A percentile compares a stretch with the other conserved stretches of the same genome.
phyloP scores from a whole-genome alignment of 1,140 invertebrate genomes.

The Heliothis virescens region DNA sequence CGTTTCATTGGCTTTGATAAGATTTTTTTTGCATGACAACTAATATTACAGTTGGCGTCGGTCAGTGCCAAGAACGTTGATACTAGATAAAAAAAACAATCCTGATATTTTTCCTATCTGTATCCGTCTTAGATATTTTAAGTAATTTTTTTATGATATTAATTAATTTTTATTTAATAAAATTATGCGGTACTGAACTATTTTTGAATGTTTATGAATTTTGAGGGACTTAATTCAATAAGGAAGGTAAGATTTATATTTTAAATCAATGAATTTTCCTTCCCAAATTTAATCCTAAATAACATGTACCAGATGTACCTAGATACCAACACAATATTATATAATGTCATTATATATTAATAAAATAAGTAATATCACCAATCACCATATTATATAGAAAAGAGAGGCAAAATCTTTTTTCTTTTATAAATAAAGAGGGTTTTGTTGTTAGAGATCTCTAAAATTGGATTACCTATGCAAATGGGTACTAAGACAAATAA shows the following conservation, averaged over 20 bases:
- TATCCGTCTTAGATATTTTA: conserved; percentile 2
- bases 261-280: too few relatives aligned
- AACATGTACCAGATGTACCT: too few relatives aligned
- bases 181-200: background rate
- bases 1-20: conserved; percentile 78
- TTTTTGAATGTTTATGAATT: background rate
- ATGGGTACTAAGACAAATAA: background rate
- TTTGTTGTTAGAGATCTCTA: background rate
- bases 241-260: too few relatives aligned
- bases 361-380: too few relatives aligned
- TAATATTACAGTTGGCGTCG: conserved; percentile 60
- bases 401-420: background rate
- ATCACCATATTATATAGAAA: too few relatives aligned
- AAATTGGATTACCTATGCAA: background rate
- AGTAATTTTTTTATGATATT: background rate
- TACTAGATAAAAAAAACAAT: conserved; percentile 60
- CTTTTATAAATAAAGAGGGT: background rate
- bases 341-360: too few relatives aligned
- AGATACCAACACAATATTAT: too few relatives aligned
- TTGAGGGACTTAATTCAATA: background rate
- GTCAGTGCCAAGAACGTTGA: conserved; percentile 66
- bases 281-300: too few relatives aligned
- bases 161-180: conserved; percentile 4
- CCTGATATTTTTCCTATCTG: conserved; percentile 27
- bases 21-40: conserved; percentile 69